Evolutionary conservation across 1,140 invertebrate species (phyloP), one percentile per base, ranked within the genome.

Genomic region (Polypedilum vanderplanki): DNA sequence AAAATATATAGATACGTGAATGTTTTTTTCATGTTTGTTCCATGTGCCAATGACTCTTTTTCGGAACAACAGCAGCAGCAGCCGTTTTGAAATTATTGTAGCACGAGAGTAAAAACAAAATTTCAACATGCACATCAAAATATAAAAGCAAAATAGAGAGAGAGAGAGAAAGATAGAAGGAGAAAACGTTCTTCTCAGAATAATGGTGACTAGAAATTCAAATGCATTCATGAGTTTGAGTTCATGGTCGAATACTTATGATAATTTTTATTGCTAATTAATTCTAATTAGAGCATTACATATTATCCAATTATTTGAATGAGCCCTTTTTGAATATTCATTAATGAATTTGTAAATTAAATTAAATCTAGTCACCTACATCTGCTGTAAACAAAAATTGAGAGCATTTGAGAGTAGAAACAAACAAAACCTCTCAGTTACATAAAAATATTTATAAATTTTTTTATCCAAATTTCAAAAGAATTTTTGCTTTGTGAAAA

Each of bases 21-120:
- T 57, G n/a, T 57, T 57, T 46, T 46, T 46, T 46, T 46, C 41
- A 2, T 7, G 1, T 46, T n/a, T n/a, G n/a, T 46, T 46, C 15
- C 41, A 57, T 57, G 46, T 57, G 46, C 12, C 46, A 57, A 57
- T 57, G 46, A 57, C 46, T 57, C 46, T 12, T 57, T 57, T n/a
- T 57, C 46, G n/a, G n/a, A 57, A 57, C 12, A n/a, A 57, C 12
- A 57, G 46, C n/a, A 57, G 12, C 46, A 33, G 24, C 5, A 33
- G 5, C 24, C 24, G 24, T 57, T 57, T 57, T 57, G 46, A 57
- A 57, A 57, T 57, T 57, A 12, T 3, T 15, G 3, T 4, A 12
- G 12, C 46, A 15, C 0, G 9, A 57, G 46, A 46, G 7, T 10
- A 46, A 3, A 46, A n/a, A n/a, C n/a, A n/a, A n/a, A n/a, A n/a